Percentiles rank a stretch among this genome's conserved stretches.
Evolutionary conservation across 2,888 invertebrate species (phyloP).

Genomic region (Nemotelus nigrinus): DNA sequence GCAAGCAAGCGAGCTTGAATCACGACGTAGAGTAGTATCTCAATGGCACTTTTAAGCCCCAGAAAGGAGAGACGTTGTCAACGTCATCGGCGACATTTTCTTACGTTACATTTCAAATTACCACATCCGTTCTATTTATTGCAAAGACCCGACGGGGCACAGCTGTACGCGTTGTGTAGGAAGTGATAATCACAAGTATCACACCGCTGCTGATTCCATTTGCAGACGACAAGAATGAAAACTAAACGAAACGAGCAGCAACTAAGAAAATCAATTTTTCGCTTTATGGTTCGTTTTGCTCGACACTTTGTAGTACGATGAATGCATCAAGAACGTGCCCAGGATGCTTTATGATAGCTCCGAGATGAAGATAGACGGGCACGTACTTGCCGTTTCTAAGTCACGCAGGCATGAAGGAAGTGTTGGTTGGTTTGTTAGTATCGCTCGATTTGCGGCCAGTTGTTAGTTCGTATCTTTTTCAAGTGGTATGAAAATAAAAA

Average conservation of each 20-base stretch:
- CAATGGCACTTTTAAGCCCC: background rate
- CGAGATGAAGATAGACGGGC: conserved; percentile 19
- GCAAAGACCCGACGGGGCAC: background rate
- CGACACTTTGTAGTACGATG: background rate
- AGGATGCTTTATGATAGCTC: conserved; percentile 9
- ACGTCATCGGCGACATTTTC: background rate
- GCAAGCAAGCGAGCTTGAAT: background rate
- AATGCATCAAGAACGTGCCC: conserved; percentile 3
- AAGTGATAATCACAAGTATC: background rate
- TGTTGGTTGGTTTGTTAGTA: conserved; percentile 11
- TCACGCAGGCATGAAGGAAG: background rate
- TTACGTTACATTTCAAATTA: conserved; percentile 5
- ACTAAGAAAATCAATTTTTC: conserved; percentile 10
- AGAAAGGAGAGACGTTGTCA: too few relatives aligned
- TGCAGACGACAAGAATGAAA: conserved; percentile 4
- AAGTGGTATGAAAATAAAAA: too few relatives aligned
- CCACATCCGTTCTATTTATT: background rate
- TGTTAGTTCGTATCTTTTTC: too few relatives aligned
- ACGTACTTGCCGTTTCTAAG: background rate
- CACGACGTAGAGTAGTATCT: background rate
- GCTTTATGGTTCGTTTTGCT: background rate
- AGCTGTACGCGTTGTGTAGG: background rate
- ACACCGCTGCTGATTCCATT: background rate
- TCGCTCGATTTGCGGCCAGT: background rate
- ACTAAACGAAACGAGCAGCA: background rate